Evolutionary conservation across 2,888 invertebrate genomes (phyloP).

Genomic region (Papilio elwesi): DNA sequence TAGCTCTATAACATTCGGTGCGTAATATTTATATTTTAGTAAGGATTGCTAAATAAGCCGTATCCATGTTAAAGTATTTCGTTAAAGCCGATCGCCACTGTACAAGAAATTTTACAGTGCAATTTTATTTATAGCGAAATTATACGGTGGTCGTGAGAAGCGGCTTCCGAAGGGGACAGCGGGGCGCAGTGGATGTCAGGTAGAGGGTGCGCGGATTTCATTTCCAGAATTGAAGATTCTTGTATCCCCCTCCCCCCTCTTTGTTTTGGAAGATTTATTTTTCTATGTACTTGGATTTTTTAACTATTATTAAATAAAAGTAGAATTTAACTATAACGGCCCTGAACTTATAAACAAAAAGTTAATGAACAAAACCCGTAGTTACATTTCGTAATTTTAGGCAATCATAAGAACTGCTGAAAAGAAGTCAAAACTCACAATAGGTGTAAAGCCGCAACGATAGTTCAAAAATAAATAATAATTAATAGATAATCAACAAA

Average conservation of each 20-base stretch:
- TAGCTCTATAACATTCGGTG: no score
- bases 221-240: slow-evolving; percentile 41
- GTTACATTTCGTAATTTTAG: no score
- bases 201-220: slow-evolving; percentile 48
- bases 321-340: no score
- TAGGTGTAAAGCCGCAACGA: no score
- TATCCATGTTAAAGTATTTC: slow-evolving; percentile 2
- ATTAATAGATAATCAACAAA: no score
- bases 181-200: slow-evolving; percentile 25
- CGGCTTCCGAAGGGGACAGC: slow-evolving; percentile 50
- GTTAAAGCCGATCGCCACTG: slow-evolving; percentile 53
- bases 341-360: no score
- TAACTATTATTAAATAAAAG: neutral
- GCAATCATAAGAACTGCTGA: no score
- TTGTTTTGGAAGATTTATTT: slow-evolving; percentile 34
- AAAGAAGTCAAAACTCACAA: no score
- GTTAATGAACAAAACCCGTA: no score
- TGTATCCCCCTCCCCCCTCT: slow-evolving; percentile 27
- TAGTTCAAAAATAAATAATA: no score
- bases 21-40: neutral
- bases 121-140: slow-evolving; percentile 81
- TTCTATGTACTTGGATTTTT: neutral
- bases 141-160: slow-evolving; percentile 78
- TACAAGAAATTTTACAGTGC: slow-evolving; percentile 75
- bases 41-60: slow-evolving; percentile 13